These are phyloP conservation scores for Orchesellides sinensis DNA, from an alignment of 2,888 invertebrate genomes.

Conservation along the genomic window DNA sequence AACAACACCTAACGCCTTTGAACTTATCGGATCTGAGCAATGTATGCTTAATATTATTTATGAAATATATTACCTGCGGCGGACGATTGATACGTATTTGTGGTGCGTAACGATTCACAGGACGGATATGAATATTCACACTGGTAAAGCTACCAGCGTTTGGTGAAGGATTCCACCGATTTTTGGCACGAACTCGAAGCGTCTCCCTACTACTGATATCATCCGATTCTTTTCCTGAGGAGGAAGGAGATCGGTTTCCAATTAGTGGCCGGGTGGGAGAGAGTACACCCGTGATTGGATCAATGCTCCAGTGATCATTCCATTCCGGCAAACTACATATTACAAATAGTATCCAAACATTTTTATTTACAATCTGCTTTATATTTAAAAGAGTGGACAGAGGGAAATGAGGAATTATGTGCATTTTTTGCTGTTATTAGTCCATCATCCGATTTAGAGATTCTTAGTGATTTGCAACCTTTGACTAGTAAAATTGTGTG, in stretches of 20 bases:
- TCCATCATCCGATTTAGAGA: no score
- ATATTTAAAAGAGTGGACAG: background rate
- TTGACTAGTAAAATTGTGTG: no score
- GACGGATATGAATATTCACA: constrained; percentile 86
- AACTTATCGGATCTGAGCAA: no score
- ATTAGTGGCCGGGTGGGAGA: constrained; percentile 88
- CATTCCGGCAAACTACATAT: constrained; percentile 83
- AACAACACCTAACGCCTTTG: no score
- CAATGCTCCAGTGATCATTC: constrained; percentile 92
- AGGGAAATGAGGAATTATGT: background rate
- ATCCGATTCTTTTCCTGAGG: constrained; percentile 21
- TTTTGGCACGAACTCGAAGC: constrained; percentile 72
- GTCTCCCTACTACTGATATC: constrained; percentile 57
- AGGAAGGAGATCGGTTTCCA: constrained; percentile 78
- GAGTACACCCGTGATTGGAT: constrained; percentile 94
- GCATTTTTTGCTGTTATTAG: no score
- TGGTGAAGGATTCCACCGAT: constrained; percentile 72
- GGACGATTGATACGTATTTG: constrained; percentile 88
- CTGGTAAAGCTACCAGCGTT: constrained; percentile 83
- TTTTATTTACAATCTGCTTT: background rate
- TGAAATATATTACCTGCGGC: constrained; percentile 88
- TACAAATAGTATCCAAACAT: background rate
- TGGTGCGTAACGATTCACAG: constrained; percentile 91
- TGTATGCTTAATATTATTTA: no score
- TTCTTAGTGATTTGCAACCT: no score